Percentiles rank a stretch among this genome's conserved stretches.
Conservation (phyloP, 2,113 vertebrate species). For the Garra rufa region DNA sequence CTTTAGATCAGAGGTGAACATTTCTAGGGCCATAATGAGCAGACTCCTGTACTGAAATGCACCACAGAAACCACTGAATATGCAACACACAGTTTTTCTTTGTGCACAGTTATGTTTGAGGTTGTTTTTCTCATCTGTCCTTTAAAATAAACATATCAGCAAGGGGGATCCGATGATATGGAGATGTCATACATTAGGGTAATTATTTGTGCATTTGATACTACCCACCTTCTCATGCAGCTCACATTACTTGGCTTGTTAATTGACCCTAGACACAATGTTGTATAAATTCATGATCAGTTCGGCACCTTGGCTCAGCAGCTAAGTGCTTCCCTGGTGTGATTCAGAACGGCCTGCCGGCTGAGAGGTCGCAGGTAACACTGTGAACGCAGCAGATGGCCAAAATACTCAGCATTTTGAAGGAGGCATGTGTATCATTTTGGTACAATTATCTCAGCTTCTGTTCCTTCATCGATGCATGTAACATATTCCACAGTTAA, state of each 20-base stretch:
- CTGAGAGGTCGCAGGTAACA: constrained; percentile 10
- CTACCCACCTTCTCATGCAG: background rate
- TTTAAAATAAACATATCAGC: constrained; percentile 12
- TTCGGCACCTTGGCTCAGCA: background rate
- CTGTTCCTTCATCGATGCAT: constrained; percentile 59
- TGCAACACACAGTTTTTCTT: background rate
- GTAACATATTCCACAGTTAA: constrained; percentile 50
- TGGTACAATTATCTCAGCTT: constrained; percentile 62
- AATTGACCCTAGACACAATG: background rate
- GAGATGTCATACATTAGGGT: constrained; percentile 16
- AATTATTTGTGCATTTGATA: constrained; percentile 4
- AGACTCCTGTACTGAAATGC: background rate
- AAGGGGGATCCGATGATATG: background rate
- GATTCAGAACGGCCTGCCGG: constrained; percentile 1
- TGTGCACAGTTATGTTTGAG: background rate
- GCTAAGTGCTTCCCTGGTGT: constrained; percentile 12
- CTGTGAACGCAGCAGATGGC: constrained; percentile 54
- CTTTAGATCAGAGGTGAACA: constrained; percentile 6
- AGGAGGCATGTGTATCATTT: constrained; percentile 58
- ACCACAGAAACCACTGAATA: background rate
- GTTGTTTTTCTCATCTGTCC: background rate
- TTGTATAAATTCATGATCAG: background rate
- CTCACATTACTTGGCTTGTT: constrained; percentile 11
- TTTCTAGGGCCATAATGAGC: background rate
- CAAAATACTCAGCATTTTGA: constrained; percentile 49